Conservation (phyloP, 2,113 vertebrate species). For the Pterophyllum scalare region DNA sequence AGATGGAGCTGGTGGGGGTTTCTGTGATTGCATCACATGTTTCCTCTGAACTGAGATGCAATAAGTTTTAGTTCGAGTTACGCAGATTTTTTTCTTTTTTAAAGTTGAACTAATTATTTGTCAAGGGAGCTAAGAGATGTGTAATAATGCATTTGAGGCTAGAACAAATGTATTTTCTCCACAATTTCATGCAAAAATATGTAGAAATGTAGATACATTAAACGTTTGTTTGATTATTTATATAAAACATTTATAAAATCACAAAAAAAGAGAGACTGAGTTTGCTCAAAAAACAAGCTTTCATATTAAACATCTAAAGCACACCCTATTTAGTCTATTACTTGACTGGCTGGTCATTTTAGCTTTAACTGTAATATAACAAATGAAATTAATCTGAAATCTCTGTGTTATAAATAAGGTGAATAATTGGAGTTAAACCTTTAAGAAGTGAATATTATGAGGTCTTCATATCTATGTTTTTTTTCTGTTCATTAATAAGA, state of each 20-base stretch:
- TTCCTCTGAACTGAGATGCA: conserved; percentile 40
- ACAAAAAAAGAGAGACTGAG: neutral
- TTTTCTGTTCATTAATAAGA: neutral
- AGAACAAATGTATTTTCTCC: neutral
- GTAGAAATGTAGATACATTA: neutral
- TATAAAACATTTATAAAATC: neutral
- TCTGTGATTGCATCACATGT: conserved; percentile 67
- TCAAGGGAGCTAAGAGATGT: neutral
- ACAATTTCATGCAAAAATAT: neutral
- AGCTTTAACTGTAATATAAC: neutral
- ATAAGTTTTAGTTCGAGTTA: neutral
- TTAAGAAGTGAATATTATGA: neutral
- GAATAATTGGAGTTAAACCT: neutral
- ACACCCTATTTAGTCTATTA: neutral
- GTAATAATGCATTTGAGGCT: neutral
- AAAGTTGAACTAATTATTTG: neutral
- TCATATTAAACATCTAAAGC: neutral
- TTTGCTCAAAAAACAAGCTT: neutral
- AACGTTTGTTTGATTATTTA: neutral
- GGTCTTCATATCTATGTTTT: neutral
- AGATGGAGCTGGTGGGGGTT: conserved; percentile 58
- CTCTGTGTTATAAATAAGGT: neutral
- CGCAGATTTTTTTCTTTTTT: neutral
- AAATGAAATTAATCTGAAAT: neutral
- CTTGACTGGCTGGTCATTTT: neutral